These are phyloP conservation scores for Synergus umbraculus DNA, from an alignment of 2,888 invertebrate genomes.

Conservation along the genomic window DNA sequence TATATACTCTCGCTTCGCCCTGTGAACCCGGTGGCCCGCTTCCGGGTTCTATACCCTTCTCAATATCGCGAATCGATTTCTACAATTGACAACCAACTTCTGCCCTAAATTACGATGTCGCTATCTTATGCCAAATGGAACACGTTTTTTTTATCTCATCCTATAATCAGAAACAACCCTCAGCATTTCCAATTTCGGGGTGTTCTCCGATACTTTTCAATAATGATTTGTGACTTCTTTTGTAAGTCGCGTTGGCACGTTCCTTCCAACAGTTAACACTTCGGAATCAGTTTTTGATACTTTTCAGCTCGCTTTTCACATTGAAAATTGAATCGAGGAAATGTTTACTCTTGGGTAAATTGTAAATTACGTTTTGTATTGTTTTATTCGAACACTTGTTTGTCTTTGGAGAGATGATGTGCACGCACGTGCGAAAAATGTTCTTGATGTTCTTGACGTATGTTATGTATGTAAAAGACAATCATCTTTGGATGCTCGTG, in stretches of 20 bases:
- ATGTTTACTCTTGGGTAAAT: not conserved
- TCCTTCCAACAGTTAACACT: too few species aligned
- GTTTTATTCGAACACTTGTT: not conserved
- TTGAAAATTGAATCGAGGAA: not conserved
- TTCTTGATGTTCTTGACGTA: too few species aligned
- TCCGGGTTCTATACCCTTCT: conserved; percentile 42
- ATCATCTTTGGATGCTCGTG: not conserved
- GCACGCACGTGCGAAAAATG: not conserved
- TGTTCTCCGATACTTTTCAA: not conserved
- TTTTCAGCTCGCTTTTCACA: not conserved
- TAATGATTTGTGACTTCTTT: not conserved
- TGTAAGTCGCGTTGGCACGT: not conserved
- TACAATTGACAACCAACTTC: conserved; percentile 7
- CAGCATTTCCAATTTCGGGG: not conserved
- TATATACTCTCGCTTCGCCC: conserved; percentile 33
- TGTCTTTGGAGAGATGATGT: not conserved
- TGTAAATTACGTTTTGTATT: not conserved
- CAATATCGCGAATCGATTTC: conserved; percentile 20
- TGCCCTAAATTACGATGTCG: not conserved
- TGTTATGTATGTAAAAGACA: not conserved
- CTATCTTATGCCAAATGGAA: not conserved
- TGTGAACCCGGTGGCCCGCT: conserved; percentile 43
- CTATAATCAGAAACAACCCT: not conserved
- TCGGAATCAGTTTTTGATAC: too few species aligned
- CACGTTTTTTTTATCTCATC: not conserved